Conservation (phyloP, 1,140 invertebrate species). For the Musca vetustissima region DNA sequence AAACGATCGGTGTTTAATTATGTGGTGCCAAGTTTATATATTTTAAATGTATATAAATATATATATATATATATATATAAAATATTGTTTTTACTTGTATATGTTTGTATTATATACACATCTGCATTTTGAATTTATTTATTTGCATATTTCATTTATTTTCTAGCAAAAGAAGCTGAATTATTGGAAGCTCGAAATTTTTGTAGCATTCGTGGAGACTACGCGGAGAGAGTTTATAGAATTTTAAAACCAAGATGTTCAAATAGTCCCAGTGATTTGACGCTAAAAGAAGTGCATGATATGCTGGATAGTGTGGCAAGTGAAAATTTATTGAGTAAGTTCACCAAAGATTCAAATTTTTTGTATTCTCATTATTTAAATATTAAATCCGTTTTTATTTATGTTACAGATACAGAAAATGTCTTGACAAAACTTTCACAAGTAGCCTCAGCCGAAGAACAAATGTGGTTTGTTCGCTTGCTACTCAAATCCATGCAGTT, state of each 20-base stretch:
- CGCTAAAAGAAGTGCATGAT: constrained; percentile 67
- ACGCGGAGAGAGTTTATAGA: constrained; percentile 71
- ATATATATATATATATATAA: too few species aligned
- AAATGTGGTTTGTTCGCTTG: constrained; percentile 88
- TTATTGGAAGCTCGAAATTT: constrained; percentile 64
- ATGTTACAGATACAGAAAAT: constrained; percentile 58
- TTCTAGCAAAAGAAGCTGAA: constrained; percentile 63
- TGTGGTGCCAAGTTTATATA: too few species aligned
- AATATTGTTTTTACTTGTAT: too few species aligned
- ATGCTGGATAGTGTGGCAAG: constrained; percentile 70
- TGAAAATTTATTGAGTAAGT: constrained; percentile 56
- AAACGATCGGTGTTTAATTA: too few species aligned
- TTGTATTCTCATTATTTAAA: too few species aligned
- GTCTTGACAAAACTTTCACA: constrained; percentile 61
- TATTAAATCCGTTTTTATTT: too few species aligned
- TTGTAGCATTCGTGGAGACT: constrained; percentile 62
- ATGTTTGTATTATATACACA: too few species aligned
- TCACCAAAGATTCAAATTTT: background rate
- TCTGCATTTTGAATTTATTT: background rate
- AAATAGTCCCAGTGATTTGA: constrained; percentile 56
- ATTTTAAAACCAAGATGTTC: constrained; percentile 69
- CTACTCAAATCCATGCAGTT: constrained; percentile 82
- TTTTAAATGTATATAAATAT: too few species aligned
- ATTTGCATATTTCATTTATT: too few species aligned
- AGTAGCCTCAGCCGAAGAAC: constrained; percentile 69